Evolutionary conservation across 53 echinoderm and acorn worm genomes (phyloP).

Genomic region (Luidia sarsii): DNA sequence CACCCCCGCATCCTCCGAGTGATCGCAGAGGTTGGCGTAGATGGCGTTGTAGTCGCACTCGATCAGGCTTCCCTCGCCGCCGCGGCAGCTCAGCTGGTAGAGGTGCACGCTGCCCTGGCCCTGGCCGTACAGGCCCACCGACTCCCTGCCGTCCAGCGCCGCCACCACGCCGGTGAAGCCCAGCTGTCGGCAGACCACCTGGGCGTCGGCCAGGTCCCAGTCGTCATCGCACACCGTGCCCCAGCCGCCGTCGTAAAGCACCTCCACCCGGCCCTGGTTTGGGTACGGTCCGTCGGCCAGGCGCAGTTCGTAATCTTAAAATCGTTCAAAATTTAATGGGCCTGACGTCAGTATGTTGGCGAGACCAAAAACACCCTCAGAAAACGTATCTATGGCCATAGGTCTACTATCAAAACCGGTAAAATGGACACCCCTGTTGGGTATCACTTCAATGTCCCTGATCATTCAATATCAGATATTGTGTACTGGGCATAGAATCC

Average conservation of each 20-base stretch:
- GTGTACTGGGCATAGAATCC: no score
- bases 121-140: not conserved
- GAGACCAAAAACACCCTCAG: no score
- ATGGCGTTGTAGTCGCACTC: not conserved
- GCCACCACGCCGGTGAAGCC: not conserved
- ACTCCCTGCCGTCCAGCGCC: not conserved
- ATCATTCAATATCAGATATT: no score
- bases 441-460: no score
- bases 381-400: no score
- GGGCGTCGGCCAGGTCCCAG: not conserved
- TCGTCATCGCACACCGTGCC: not conserved
- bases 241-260: not conserved
- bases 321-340: no score
- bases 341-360: no score
- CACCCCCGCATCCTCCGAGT: constrained; percentile 1
- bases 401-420: no score
- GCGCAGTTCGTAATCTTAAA: not conserved
- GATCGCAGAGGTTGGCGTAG: not conserved
- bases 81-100: not conserved
- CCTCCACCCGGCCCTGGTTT: constrained; percentile 28
- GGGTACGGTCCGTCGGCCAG: constrained; percentile 11
- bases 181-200: constrained; percentile 9
- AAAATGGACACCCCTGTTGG: no score
- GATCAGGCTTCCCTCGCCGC: not conserved
- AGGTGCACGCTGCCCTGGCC: not conserved